phyloP scores from a whole-genome alignment of 2,888 invertebrate genomes.

The Monochamus alternatus region DNA sequence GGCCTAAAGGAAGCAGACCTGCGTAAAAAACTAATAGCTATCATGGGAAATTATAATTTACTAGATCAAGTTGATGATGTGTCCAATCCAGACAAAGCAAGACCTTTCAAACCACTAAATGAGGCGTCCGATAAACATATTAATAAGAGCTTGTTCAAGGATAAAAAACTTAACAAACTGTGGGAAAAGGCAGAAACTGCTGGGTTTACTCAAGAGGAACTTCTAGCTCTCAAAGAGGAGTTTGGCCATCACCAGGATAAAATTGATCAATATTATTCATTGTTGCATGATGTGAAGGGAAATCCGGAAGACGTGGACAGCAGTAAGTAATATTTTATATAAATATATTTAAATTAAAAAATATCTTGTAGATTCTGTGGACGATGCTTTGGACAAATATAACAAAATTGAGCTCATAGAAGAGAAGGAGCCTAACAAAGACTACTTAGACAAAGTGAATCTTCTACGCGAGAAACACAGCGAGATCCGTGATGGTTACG shows the following conservation, averaged over 20 bases:
- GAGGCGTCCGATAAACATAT: conserved; percentile 76
- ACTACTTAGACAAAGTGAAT: conserved; percentile 80
- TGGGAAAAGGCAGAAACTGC: conserved; percentile 92
- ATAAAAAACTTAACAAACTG: conserved; percentile 90
- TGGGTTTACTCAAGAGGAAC: conserved; percentile 89
- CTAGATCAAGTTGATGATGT: conserved; percentile 86
- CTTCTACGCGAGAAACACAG: conserved; percentile 82
- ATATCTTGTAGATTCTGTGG: conserved; percentile 76
- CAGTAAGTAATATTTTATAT: conserved; percentile 72
- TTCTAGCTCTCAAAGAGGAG: conserved; percentile 88
- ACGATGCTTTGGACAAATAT: conserved; percentile 81
- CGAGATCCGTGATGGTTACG: conserved; percentile 85
- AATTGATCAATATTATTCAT: conserved; percentile 89
- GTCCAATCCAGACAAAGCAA: conserved; percentile 74
- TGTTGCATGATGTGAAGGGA: conserved; percentile 81
- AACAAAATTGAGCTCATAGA: conserved; percentile 78
- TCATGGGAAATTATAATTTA: conserved; percentile 87
- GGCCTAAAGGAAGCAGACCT: conserved; percentile 88
- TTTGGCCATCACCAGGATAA: conserved; percentile 94
- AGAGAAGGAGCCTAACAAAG: conserved; percentile 76
- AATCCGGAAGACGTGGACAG: conserved; percentile 77
- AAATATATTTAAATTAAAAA: neutral
- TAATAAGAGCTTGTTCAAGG: conserved; percentile 87
- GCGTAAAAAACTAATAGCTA: conserved; percentile 84
- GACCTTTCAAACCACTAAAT: conserved; percentile 72